Conservation (phyloP, 2,113 vertebrate species). For the Zosterops lateralis region DNA sequence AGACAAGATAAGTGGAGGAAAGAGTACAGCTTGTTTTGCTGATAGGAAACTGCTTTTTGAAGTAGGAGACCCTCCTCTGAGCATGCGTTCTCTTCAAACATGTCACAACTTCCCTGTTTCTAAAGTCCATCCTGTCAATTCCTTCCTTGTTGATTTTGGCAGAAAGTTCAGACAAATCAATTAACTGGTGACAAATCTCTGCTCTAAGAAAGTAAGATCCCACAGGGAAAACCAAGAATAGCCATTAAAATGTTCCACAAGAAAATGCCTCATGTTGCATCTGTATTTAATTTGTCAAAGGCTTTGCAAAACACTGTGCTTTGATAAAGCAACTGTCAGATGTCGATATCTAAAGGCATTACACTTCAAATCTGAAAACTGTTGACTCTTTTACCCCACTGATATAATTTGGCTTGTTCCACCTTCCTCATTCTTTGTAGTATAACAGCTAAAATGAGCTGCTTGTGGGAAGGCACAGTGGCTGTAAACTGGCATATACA, state of each 20-base stretch:
- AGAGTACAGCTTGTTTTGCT: not conserved
- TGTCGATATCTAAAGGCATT: not conserved
- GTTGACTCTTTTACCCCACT: not conserved
- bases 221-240: not conserved
- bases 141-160: not conserved
- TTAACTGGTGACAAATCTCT: not conserved
- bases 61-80: not conserved
- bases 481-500: not conserved
- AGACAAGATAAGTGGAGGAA: not conserved
- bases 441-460: not conserved
- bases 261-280: not conserved
- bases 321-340: not conserved
- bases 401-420: not conserved
- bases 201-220: not conserved
- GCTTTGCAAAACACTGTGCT: not conserved
- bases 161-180: not conserved
- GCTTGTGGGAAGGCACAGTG: not conserved
- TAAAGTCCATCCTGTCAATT: not conserved
- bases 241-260: not conserved
- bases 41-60: not conserved
- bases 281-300: not conserved
- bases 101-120: not conserved
- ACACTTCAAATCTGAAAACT: not conserved
- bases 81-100: accelerated
- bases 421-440: not conserved